Conservation (phyloP, 2,113 vertebrate species). For the Oriolus oriolus region DNA sequence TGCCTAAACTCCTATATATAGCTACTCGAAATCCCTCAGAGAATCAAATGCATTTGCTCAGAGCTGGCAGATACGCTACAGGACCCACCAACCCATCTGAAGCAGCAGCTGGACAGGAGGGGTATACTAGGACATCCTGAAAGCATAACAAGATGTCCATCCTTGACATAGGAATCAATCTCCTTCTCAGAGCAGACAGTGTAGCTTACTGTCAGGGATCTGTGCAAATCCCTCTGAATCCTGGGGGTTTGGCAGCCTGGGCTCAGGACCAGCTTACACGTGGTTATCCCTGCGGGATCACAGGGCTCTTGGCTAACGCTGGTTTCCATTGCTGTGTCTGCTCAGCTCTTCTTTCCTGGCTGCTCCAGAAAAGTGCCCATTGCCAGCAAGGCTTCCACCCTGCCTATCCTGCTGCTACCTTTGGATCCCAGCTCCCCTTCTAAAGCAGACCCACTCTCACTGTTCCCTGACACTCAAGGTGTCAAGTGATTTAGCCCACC, state of each 20-base stretch:
- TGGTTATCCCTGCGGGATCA: not conserved
- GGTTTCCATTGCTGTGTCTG: not conserved
- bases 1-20: not conserved
- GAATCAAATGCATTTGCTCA: not conserved
- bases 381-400: not conserved
- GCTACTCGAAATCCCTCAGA: not conserved
- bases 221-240: not conserved
- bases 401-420: not conserved
- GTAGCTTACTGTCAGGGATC: not conserved
- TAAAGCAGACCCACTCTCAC: not conserved
- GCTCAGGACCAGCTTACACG: not conserved
- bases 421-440: not conserved
- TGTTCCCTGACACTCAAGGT: not conserved
- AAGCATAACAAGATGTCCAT: not conserved
- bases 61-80: not conserved
- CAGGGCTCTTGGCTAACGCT: not conserved
- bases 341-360: not conserved
- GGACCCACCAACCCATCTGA: not conserved
- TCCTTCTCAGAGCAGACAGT: not conserved
- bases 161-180: not conserved
- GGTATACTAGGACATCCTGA: not conserved
- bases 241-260: not conserved
- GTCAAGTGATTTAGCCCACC: not conserved
- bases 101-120: not conserved
- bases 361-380: not conserved